phyloP scores from a whole-genome alignment of 2,797 vertebrate genomes.

The Pseudocheirus occidentalis region DNA sequence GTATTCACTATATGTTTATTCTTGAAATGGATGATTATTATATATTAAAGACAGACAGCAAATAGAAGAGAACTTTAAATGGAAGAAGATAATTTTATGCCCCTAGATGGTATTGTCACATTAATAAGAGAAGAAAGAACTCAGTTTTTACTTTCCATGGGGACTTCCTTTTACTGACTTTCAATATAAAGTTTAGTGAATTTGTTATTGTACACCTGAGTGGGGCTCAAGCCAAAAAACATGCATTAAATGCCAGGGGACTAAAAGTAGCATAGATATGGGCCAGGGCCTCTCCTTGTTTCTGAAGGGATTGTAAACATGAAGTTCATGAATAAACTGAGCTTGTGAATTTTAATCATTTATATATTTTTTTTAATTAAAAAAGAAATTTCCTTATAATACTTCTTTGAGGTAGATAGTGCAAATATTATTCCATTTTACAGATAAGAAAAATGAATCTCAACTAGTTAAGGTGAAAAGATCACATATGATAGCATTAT shows the following conservation, averaged over 20 bases:
- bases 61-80: not conserved
- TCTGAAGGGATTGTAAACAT: constrained; percentile 14
- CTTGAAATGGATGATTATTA: not conserved
- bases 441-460: not conserved
- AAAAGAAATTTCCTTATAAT: not conserved
- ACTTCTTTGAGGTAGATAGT: not conserved
- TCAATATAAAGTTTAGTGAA: not conserved
- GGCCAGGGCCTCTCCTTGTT: not conserved
- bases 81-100: constrained; percentile 1
- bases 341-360: not conserved
- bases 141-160: constrained; percentile 31
- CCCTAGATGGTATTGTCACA: not conserved
- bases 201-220: constrained; percentile 27
- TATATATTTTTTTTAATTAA: not conserved
- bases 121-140: not conserved
- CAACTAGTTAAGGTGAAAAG: not conserved
- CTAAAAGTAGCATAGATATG: not conserved
- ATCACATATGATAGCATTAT: not conserved
- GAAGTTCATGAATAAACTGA: not conserved
- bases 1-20: not conserved
- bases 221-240: not conserved
- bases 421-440: not conserved
- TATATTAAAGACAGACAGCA: not conserved
- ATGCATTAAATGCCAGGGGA: not conserved
- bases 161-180: constrained; percentile 37